These are phyloP conservation scores for Tyrannus savana DNA, from an alignment of 2,113 vertebrate genomes.

Conservation along the genomic window DNA sequence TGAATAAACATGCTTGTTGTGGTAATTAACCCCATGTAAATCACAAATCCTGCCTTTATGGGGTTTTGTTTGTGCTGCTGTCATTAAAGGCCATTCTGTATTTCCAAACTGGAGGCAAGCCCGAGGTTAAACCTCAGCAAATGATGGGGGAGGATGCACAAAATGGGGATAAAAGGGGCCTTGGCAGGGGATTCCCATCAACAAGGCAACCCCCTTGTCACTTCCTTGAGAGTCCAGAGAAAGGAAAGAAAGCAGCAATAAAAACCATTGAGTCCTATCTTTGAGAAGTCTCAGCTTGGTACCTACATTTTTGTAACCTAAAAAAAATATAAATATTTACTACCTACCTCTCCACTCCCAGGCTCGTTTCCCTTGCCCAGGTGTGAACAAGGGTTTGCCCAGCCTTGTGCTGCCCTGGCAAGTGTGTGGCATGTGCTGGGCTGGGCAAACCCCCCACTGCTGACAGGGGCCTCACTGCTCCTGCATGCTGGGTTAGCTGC, in stretches of 20 bases:
- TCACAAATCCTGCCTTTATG: slow-evolving; percentile 17
- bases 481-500: neutral
- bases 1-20: slow-evolving; percentile 55
- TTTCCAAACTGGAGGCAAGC: slow-evolving; percentile 13
- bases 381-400: neutral
- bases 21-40: slow-evolving; percentile 48
- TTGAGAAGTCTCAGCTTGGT: neutral
- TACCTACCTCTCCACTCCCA: fast-evolving
- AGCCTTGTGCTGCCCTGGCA: neutral
- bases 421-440: fast-evolving
- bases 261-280: fast-evolving
- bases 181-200: neutral
- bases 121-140: neutral
- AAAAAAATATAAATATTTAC: neutral
- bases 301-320: neutral
- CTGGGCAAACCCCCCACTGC: fast-evolving
- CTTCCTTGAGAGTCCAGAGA: neutral
- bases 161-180: neutral
- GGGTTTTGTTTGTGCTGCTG: slow-evolving; percentile 17
- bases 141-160: neutral
- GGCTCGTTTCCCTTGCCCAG: neutral
- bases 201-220: neutral
- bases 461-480: fast-evolving
- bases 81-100: slow-evolving; percentile 1
- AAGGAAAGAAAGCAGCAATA: neutral